Percentiles rank a stretch among this genome's conserved stretches.
Conservation (phyloP, 2,888 invertebrate species). For the Eumerus sabulonum region DNA sequence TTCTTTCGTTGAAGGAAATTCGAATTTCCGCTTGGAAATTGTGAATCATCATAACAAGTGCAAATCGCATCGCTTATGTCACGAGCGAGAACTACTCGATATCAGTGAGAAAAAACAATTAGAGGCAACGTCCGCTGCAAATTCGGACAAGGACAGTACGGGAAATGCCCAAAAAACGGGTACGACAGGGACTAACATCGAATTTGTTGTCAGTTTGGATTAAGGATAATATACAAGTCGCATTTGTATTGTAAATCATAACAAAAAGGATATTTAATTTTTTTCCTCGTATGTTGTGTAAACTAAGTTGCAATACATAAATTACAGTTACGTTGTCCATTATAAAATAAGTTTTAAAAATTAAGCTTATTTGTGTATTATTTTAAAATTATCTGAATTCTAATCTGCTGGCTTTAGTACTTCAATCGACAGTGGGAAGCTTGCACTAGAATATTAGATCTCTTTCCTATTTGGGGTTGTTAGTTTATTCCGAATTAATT, state of each 20-base stretch:
- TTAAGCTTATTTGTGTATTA: too few species aligned
- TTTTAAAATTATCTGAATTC: too few species aligned
- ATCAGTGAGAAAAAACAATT: constrained; percentile 57
- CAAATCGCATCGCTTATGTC: constrained; percentile 86
- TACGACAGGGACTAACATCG: constrained; percentile 30
- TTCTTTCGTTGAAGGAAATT: constrained; percentile 89
- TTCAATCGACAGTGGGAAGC: too few species aligned
- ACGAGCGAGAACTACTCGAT: constrained; percentile 79
- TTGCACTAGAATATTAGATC: too few species aligned
- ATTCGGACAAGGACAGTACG: constrained; percentile 1
- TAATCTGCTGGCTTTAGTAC: too few species aligned
- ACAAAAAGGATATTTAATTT: too few species aligned
- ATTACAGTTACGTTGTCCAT: neutral
- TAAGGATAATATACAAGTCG: constrained; percentile 33
- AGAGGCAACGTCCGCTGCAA: constrained; percentile 13
- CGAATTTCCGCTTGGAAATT: constrained; percentile 88
- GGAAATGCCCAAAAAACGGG: constrained; percentile 13
- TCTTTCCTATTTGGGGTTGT: too few species aligned
- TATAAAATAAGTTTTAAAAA: too few species aligned
- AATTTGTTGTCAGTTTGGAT: constrained; percentile 54
- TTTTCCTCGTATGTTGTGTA: too few species aligned
- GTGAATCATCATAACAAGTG: constrained; percentile 89
- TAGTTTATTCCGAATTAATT: too few species aligned
- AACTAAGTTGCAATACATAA: constrained; percentile 7
- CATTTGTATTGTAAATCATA: too few species aligned